Evolutionary conservation across 2,113 vertebrate genomes (phyloP).

Genomic region (Centropristis striata): DNA sequence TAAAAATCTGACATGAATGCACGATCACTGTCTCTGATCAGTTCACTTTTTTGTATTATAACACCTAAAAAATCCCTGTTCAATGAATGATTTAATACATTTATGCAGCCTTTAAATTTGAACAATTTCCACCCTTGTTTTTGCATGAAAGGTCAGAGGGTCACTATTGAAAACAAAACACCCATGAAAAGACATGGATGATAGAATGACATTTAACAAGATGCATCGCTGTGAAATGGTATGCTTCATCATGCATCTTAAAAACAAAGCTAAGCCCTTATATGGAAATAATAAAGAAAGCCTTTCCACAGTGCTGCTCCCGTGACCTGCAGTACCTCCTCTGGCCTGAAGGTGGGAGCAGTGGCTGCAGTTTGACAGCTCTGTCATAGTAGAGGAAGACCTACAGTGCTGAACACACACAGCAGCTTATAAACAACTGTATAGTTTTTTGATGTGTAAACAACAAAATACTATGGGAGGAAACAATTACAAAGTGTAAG

Average conservation of each 20-base stretch:
- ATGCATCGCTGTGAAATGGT: neutral
- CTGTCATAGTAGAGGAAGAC: slow-evolving; percentile 45
- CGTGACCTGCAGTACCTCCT: slow-evolving; percentile 43
- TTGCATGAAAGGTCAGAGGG: neutral
- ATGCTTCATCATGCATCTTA: neutral
- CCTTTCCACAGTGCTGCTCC: neutral
- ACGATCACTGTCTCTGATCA: neutral
- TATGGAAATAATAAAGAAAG: neutral
- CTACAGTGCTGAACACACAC: neutral
- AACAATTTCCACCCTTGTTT: neutral
- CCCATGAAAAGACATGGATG: neutral
- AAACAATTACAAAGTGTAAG: neutral
- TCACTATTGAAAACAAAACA: neutral
- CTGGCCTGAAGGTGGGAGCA: slow-evolving; percentile 93
- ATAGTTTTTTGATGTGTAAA: slow-evolving; percentile 48
- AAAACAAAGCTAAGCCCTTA: neutral
- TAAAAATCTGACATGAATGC: neutral
- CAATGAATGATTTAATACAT: neutral
- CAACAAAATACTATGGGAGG: slow-evolving; percentile 17
- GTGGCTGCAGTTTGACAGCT: slow-evolving; percentile 85
- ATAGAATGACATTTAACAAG: neutral
- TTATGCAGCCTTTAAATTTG: neutral
- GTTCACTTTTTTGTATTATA: too few species aligned
- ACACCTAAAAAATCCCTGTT: neutral
- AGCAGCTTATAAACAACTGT: slow-evolving; percentile 19